Evolutionary conservation across 2,113 vertebrate genomes (phyloP), one percentile per base, ranked within the genome.

Genomic region (Dasyornis broadbenti): DNA sequence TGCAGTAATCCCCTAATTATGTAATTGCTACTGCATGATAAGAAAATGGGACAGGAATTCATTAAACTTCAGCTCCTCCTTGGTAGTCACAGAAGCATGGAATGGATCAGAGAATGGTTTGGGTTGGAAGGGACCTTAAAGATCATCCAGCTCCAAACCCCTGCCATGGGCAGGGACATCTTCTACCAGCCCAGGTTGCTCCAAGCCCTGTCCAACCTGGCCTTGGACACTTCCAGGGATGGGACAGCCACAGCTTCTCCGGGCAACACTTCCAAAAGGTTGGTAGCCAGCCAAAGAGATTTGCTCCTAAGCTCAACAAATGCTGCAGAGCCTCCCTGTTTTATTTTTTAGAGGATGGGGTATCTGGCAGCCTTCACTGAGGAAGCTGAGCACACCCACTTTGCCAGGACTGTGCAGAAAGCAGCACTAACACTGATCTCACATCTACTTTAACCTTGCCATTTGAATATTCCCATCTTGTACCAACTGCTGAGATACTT

Each of bases 11-110:
- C 76, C 72, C 42, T 61, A 45, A 83, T 89, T 90, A 92, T 15
- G 54, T 77, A 89, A 94, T 54, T 78, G 59, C 65, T 86, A 44
- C 86, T 88, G 47, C 72, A 70, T 9, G 53, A 68, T 86, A 93
- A 92, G 71, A 81, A 96, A 95, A 82, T 27, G 26, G 64, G 82
- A 80, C 82, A 80, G 20, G 70, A 90, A 93, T 94, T 93, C 50
- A 83, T 94, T 82, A 92, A 90, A 45, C 35, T 81, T 59, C 84
- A 91, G 69, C 42, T 92, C 72, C 42, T 94, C 78, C 57, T 82
- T n/a, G 63, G 70, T 2, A 90, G 61, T 17, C 49, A 50, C 26
- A 56, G 80, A 83, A 83, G 33, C 19, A 16, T 16, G 80, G 88
- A 83, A 63, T 6, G 80, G 71, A 90, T 77, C 64, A 50, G 12